phyloP scores from a whole-genome alignment of 2,888 invertebrate genomes.

The Erebia ligea region DNA sequence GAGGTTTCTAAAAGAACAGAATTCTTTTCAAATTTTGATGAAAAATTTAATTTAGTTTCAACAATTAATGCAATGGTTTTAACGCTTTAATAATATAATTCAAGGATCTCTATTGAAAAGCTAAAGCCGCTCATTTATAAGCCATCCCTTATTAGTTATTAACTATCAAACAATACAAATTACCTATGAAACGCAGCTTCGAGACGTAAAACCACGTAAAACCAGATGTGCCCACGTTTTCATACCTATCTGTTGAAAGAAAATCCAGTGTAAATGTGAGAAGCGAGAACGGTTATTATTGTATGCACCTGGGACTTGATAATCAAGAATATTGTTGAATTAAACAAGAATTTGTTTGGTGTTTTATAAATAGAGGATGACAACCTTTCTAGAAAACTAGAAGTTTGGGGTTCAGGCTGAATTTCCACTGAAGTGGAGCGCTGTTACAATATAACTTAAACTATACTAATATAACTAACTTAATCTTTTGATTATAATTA shows the following conservation, averaged over 20 bases:
- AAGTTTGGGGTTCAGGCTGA: not conserved
- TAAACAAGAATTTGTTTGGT: not conserved
- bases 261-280: not conserved
- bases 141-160: too few relatives aligned
- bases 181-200: constrained; percentile 1
- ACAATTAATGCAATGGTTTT: too few relatives aligned
- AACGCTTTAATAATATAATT: too few relatives aligned
- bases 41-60: too few relatives aligned
- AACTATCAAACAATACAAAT: constrained; percentile 6
- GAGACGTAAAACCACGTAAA: constrained; percentile 1
- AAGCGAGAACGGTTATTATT: constrained; percentile 6
- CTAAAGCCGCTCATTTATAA: not conserved
- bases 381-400: not conserved
- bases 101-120: too few relatives aligned
- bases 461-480: too few relatives aligned
- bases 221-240: constrained; percentile 7
- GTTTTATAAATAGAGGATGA: not conserved
- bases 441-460: too few relatives aligned
- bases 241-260: not conserved
- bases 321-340: not conserved
- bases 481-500: too few relatives aligned
- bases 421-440: too few relatives aligned
- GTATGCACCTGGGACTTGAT: constrained; percentile 2
- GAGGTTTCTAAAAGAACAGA: too few relatives aligned
- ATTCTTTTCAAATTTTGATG: too few relatives aligned